Evolutionary conservation across 2,888 invertebrate species (phyloP).

Genomic region (Xanthorhoe designata): DNA sequence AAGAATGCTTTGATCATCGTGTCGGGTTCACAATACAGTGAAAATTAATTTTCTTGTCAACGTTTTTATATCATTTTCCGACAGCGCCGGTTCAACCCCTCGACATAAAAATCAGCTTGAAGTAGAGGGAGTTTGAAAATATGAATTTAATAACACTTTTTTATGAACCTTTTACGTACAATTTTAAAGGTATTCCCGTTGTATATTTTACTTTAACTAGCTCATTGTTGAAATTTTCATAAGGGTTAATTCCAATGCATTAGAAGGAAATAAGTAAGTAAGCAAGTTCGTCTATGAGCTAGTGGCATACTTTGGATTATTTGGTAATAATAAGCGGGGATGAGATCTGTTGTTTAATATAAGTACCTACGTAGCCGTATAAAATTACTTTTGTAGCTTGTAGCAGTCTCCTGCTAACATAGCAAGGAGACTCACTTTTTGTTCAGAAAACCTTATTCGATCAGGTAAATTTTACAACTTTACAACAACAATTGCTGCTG

Average conservation of each 20-base stretch:
- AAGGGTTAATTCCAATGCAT: slow-evolving; percentile 16
- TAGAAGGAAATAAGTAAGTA: background rate
- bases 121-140: slow-evolving; percentile 12
- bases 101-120: slow-evolving; percentile 18
- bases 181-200: slow-evolving; percentile 9
- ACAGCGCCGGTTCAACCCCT: slow-evolving; percentile 27
- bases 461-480: too few relatives aligned
- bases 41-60: slow-evolving; percentile 29
- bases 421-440: too few relatives aligned
- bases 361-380: too few relatives aligned
- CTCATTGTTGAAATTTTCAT: slow-evolving; percentile 19
- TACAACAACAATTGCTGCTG: too few relatives aligned
- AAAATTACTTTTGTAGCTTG: too few relatives aligned
- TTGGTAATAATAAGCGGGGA: background rate
- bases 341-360: too few relatives aligned
- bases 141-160: slow-evolving; percentile 26
- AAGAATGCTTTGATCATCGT: slow-evolving; percentile 47
- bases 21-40: slow-evolving; percentile 30
- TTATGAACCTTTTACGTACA: background rate
- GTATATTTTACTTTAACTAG: background rate
- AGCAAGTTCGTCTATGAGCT: background rate
- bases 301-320: background rate
- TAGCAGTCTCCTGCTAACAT: too few relatives aligned
- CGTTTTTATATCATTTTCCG: slow-evolving; percentile 22
- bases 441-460: too few relatives aligned